Percentiles rank a stretch among this genome's conserved stretches.
Evolutionary conservation across 2,797 vertebrate genomes (phyloP).

Genomic region (Alca torda): DNA sequence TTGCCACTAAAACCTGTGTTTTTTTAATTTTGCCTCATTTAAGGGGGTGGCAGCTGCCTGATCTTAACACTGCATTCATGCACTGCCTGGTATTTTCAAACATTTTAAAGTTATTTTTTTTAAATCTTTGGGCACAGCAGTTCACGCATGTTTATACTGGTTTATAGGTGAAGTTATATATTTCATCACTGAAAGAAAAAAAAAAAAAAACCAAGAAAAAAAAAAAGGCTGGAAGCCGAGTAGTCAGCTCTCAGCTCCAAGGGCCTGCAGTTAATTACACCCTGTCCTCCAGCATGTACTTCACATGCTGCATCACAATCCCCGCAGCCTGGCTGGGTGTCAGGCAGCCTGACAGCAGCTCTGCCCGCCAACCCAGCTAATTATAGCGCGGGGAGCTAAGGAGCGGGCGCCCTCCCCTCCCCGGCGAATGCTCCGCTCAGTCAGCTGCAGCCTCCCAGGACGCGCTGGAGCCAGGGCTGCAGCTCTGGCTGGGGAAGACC

Average conservation of each 20-base stretch:
- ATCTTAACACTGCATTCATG: not conserved
- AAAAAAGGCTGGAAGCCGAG: not conserved
- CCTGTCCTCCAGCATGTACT: not conserved
- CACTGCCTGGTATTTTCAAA: not conserved
- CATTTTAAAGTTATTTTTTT: too few species aligned
- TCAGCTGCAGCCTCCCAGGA: not conserved
- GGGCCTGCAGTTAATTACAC: not conserved
- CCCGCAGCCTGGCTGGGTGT: not conserved
- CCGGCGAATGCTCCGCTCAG: fast-evolving
- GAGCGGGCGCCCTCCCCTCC: not conserved
- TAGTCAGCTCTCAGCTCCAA: not conserved
- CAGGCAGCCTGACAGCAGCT: not conserved
- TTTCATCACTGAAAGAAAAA: not conserved
- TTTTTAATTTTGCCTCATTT: not conserved
- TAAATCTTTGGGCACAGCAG: not conserved
- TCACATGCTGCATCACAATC: not conserved
- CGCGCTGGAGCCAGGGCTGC: not conserved
- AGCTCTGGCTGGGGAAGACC: not conserved
- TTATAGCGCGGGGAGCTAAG: not conserved
- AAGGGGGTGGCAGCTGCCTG: not conserved
- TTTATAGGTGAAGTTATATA: not conserved
- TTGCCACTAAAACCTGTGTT: not conserved
- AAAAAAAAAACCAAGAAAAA: not conserved
- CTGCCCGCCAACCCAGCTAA: not conserved
- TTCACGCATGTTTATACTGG: not conserved